These are phyloP conservation scores for Lasiurus cinereus DNA, from an alignment of 2,113 vertebrate species.

Conservation along the genomic window DNA sequence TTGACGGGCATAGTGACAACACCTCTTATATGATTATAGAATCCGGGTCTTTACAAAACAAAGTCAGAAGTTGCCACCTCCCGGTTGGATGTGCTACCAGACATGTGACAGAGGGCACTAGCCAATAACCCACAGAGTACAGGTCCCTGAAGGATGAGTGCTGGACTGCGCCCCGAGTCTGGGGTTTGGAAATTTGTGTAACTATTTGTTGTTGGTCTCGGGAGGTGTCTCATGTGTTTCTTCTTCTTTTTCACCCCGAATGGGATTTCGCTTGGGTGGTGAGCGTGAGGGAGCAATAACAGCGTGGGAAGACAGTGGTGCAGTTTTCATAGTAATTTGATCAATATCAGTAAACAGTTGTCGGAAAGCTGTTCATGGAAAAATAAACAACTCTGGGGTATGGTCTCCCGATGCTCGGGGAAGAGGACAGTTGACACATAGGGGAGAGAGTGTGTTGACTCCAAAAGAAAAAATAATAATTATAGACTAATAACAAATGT, in stretches of 20 bases:
- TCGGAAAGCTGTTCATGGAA: slow-evolving; percentile 28
- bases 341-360: slow-evolving; percentile 31
- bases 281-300: neutral
- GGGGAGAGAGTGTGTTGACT: neutral
- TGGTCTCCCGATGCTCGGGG: neutral
- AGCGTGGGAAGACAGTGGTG: slow-evolving; percentile 13
- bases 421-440: neutral
- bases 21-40: neutral
- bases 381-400: slow-evolving; percentile 50
- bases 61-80: neutral
- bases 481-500: neutral
- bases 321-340: slow-evolving; percentile 68
- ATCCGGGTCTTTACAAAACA: neutral
- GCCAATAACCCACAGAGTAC: neutral
- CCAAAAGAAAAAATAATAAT: neutral
- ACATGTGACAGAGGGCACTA: neutral
- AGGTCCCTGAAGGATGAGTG: neutral
- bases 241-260: slow-evolving; percentile 56
- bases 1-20: neutral
- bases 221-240: slow-evolving; percentile 54
- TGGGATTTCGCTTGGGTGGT: neutral
- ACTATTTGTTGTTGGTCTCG: slow-evolving; percentile 57
- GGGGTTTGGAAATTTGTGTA: slow-evolving; percentile 56
- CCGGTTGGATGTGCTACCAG: neutral
- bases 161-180: neutral